Base-by-base conservation (phyloP, 2,888 invertebrate species). In the Scaptomyza cyrtandrae region DNA sequence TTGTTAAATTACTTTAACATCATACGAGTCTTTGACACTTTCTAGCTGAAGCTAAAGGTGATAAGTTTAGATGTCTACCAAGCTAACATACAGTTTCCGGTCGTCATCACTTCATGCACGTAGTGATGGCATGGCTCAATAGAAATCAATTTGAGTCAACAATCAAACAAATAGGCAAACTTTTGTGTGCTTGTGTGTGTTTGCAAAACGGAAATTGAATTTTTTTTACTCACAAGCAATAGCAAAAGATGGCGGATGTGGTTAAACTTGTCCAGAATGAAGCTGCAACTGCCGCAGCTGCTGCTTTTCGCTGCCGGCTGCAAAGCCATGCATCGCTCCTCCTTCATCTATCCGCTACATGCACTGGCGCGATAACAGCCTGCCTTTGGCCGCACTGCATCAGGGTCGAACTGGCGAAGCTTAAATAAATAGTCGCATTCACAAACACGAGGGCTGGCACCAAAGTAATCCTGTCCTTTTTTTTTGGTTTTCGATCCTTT, bases 181-280 rank as follows among this genome's bases (percentile, higher is more conserved):
- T 29, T 33, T 6, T 29, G 3, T 16, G 10, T 16, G 7, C 33
- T 49, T 29, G 46, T 35, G 31, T 70, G 48, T 63, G 45, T 59
- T 74, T 67, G 45, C 49, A 3, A 53, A 58, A 16, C 56, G 75
- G 69, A 75, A 75, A 75, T 73, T 69, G 75, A 58, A 61, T 64
- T 64, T 64, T 55, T 11, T 9, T 9, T 45, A 58, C 39, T 46
- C 54, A 46, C 3, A 41, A 10, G 41, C 44, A 24, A 43, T 14
- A 27, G 48, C 48, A 44, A 44, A 24, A 39, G 24, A 16, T 27
- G 41, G 31, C 16, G 33, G 14, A 24, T n/a, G n/a, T 33, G 52
- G 27, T 62, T 27, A 41, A 11, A 43, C 19, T 24, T 10, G 33
- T 13, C 19, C 13, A 19, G 41, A 13, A 39, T n/a, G 41, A 29